phyloP scores from a whole-genome alignment of 2,888 invertebrate species.

The Drosophila falleni region DNA sequence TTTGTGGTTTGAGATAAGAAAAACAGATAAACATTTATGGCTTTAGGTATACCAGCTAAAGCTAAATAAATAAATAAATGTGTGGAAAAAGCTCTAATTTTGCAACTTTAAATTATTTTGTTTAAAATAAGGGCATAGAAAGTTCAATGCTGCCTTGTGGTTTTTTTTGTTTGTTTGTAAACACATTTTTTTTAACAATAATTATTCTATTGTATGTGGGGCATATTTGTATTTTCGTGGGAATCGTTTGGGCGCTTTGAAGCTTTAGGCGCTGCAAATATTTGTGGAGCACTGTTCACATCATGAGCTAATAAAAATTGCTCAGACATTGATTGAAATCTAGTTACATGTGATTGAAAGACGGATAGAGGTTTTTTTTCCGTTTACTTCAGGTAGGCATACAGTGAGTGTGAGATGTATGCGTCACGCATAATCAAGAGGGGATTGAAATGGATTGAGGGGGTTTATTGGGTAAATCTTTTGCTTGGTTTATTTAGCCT shows the following conservation, averaged over 20 bases:
- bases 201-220: constrained; percentile 41
- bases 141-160: constrained; percentile 10
- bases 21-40: no score
- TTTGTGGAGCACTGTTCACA: constrained; percentile 14
- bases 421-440: constrained; percentile 24
- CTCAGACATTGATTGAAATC: constrained; percentile 58
- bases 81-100: background rate
- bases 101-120: background rate
- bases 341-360: constrained; percentile 57
- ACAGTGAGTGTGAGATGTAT: constrained; percentile 4
- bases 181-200: constrained; percentile 52
- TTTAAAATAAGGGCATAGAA: constrained; percentile 11
- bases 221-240: constrained; percentile 26
- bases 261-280: constrained; percentile 24
- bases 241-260: constrained; percentile 3
- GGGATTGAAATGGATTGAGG: background rate
- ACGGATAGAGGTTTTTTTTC: background rate
- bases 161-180: constrained; percentile 54
- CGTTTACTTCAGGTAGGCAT: constrained; percentile 32
- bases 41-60: no score
- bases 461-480: constrained; percentile 7
- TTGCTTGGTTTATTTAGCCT: constrained; percentile 44
- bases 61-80: no score
- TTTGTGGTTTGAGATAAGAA: no score
- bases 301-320: constrained; percentile 68